Evolutionary conservation across 1,140 invertebrate genomes (phyloP).

Genomic region (Aporrectodea caliginosa): DNA sequence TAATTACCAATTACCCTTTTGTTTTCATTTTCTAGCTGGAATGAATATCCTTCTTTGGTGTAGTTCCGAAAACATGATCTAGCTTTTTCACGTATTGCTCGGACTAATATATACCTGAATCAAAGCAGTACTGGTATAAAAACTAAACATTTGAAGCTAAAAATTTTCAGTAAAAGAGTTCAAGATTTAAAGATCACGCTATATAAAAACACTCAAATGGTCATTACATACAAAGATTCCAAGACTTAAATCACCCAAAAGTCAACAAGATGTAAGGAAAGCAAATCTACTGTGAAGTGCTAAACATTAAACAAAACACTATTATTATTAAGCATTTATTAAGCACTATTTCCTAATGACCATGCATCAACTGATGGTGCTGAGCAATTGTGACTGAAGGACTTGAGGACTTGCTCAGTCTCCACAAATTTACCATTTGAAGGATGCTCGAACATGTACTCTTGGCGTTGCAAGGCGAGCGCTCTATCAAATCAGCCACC

Average conservation of each 20-base stretch:
- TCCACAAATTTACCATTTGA: too few relatives aligned
- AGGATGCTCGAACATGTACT: too few relatives aligned
- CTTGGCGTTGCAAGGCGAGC: too few relatives aligned
- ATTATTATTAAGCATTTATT: too few relatives aligned
- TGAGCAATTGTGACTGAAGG: too few relatives aligned
- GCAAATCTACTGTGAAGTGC: not conserved
- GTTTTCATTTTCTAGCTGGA: constrained; percentile 35
- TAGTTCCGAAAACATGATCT: constrained; percentile 31
- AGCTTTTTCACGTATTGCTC: constrained; percentile 57
- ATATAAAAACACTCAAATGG: not conserved
- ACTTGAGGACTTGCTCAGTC: too few relatives aligned
- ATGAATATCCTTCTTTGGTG: constrained; percentile 36
- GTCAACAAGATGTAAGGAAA: not conserved
- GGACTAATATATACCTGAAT: constrained; percentile 55
- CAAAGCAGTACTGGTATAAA: constrained; percentile 7
- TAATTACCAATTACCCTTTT: constrained; percentile 42
- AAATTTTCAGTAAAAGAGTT: not conserved
- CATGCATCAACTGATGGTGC: too few relatives aligned
- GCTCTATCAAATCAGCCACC: too few relatives aligned
- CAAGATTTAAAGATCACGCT: not conserved
- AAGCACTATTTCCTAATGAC: too few relatives aligned
- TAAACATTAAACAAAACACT: too few relatives aligned
- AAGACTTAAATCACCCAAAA: not conserved
- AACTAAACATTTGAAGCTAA: too few relatives aligned
- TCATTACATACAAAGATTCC: constrained; percentile 1